Evolutionary conservation across 2,888 invertebrate species (phyloP), one percentile per base, ranked within the genome.

Genomic region (Leucozona laternaria): DNA sequence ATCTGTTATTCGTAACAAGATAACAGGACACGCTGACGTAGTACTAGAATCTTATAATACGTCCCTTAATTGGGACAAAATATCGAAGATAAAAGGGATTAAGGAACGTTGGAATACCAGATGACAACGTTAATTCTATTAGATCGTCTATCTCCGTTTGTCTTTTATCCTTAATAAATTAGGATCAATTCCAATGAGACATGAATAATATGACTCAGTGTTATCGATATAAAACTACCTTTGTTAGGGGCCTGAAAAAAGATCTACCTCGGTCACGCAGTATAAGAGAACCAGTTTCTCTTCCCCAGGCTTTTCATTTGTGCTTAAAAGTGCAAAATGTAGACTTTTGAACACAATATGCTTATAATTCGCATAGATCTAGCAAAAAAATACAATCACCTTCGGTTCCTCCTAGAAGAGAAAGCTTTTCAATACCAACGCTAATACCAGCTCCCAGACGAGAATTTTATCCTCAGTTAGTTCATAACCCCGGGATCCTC

Each of bases 391-490:
- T 6, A 8, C 17, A 17, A 45, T 0, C 37, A 22, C 70, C 70
- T 3, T n/a, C n/a, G n/a, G n/a, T n/a, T n/a, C n/a, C n/a, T n/a
- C n/a, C n/a, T n/a, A n/a, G n/a, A n/a, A n/a, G n/a, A n/a, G n/a
- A n/a, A n/a, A n/a, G n/a, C n/a, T n/a, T n/a, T n/a, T n/a, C n/a
- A n/a, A n/a, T n/a, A n/a, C n/a, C n/a, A n/a, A n/a, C n/a, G n/a
- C n/a, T n/a, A n/a, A n/a, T n/a, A n/a, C n/a, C n/a, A n/a, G n/a
- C n/a, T n/a, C n/a, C n/a, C n/a, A n/a, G n/a, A n/a, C n/a, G n/a
- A n/a, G n/a, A 83, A 17, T 70, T 79, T 55, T 79, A 57, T 55
- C 79, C 75, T n/a, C 75, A 83, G 20, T 55, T 70, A 55, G 48
- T 83, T 13, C 70, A 79, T 15, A 79, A 83, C 22, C 62, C 64